Evolutionary conservation across 2,888 invertebrate genomes (phyloP), one percentile per base, ranked within the genome.

Genomic region (Chelonus formosanus): DNA sequence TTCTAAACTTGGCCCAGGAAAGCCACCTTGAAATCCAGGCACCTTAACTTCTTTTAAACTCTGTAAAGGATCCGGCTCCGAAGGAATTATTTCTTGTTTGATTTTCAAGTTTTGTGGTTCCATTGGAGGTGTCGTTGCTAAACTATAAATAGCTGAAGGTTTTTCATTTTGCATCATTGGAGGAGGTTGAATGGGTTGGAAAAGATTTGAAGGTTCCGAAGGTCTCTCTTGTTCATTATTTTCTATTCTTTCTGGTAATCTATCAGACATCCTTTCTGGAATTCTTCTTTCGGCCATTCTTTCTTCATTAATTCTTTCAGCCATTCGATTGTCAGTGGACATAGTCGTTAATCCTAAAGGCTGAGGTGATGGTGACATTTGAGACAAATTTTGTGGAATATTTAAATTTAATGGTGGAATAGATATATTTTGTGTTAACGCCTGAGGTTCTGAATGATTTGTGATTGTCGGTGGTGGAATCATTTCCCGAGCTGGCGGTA

Each of bases 41-140:
- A 92, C 92, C 86, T 92, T 92, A 0, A 93, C 92, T 81, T 92
- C 92, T 79, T 92, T 91, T 5, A 93, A 84, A 72, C 92, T 92
- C 78, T 93, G 92, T 70, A 93, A 80, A 3, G 93, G 93, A 85
- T 93, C 92, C 35, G 88, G 83, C 62, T 86, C 85, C 65, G 85
- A 84, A 69, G 87, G 87, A 55, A 88, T 86, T 61, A 89, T 86
- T 81, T 91, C 91, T 75, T 91, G 90, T 76, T 91, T 91, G 43
- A 91, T 90, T 79, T 91, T 91, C 63, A 91, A 84, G 81, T 91
- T 91, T 77, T 91, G 91, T 5, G 91, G 91, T 76, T 91, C 91
- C 80, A 84, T 78, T 0, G 84, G 84, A 6, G 84, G 84, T 2
- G 84, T 84, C 0, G 77, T 73, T 3, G 83, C 76, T 20, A 83